Percentiles rank a stretch among this genome's conserved stretches.
Conservation (phyloP, 2,113 vertebrate genomes). For the Rhombomys opimus region DNA sequence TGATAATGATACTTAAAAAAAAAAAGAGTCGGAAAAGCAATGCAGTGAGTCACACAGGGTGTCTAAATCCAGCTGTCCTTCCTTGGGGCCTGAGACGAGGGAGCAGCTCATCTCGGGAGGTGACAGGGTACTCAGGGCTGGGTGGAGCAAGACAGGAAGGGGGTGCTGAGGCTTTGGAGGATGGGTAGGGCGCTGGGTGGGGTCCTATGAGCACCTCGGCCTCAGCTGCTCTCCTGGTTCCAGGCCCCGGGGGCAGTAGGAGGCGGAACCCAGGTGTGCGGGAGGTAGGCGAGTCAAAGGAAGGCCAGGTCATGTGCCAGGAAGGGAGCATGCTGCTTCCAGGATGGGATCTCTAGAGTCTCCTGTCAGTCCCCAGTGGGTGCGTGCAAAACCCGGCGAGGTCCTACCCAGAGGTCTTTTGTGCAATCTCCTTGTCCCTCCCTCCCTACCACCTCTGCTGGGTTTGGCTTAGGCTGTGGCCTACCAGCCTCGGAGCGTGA, state of each 20-base stretch:
- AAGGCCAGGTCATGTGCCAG: not conserved
- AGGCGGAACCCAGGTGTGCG: conserved; percentile 12
- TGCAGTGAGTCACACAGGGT: conserved; percentile 67
- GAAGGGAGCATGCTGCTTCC: not conserved
- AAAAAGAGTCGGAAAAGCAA: not conserved
- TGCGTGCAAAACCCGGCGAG: not conserved
- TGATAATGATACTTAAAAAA: not conserved
- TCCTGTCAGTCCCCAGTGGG: no score
- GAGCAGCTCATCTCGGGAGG: not conserved
- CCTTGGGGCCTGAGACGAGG: conserved; percentile 49
- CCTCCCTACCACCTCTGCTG: not conserved
- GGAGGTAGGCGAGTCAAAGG: conserved; percentile 62
- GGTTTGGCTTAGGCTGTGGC: not conserved
- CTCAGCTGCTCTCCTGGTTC: conserved; percentile 52
- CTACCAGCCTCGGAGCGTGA: not conserved
- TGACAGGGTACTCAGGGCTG: conserved; percentile 51
- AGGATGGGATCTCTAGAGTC: not conserved
- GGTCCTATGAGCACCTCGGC: conserved; percentile 1
- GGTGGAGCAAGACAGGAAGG: conserved; percentile 34
- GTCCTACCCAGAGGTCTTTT: not conserved
- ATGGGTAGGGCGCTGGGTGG: conserved; percentile 37
- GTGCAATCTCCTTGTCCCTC: not conserved
- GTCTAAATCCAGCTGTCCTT: not conserved
- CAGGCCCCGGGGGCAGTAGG: conserved; percentile 3
- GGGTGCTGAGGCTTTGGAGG: conserved; percentile 28